A percentile compares a stretch with the other conserved stretches of the same genome.
These are phyloP conservation scores for Drosophila ustulata DNA, from an alignment of 2,888 invertebrate genomes.

Conservation along the genomic window DNA sequence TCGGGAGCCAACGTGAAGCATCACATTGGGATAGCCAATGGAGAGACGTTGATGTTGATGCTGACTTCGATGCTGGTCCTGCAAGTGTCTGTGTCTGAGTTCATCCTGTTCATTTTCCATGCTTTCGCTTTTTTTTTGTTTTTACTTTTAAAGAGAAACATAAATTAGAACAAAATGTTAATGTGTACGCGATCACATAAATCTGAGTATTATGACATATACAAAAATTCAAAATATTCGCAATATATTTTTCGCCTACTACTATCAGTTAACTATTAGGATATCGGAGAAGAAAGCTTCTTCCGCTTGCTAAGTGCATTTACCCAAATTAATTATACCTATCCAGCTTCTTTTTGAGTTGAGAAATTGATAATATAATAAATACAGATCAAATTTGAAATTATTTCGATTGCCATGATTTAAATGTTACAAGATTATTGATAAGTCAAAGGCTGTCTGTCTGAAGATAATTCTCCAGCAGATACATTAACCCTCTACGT, in stretches of 20 bases:
- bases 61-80: conserved; percentile 43
- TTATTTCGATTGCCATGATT: not conserved
- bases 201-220: conserved; percentile 46
- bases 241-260: conserved; percentile 29
- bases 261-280: not conserved
- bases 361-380: not conserved
- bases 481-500: not conserved
- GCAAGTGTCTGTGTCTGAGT: conserved; percentile 74
- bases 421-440: not conserved
- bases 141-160: conserved; percentile 59
- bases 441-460: not conserved
- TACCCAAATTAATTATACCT: not conserved
- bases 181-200: conserved; percentile 59
- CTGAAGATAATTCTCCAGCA: not conserved
- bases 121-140: conserved; percentile 54
- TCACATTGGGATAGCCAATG: conserved; percentile 45
- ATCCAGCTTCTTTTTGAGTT: not conserved
- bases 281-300: not conserved
- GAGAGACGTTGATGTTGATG: conserved; percentile 51
- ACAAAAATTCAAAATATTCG: conserved; percentile 18
- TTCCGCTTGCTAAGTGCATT: not conserved
- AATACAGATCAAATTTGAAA: not conserved
- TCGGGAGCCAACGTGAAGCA: conserved; percentile 39
- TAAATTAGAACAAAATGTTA: conserved; percentile 54
- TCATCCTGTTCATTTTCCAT: conserved; percentile 84